These are phyloP conservation scores for Aythya baeri DNA, from an alignment of 2,113 vertebrate species.

Conservation along the genomic window DNA sequence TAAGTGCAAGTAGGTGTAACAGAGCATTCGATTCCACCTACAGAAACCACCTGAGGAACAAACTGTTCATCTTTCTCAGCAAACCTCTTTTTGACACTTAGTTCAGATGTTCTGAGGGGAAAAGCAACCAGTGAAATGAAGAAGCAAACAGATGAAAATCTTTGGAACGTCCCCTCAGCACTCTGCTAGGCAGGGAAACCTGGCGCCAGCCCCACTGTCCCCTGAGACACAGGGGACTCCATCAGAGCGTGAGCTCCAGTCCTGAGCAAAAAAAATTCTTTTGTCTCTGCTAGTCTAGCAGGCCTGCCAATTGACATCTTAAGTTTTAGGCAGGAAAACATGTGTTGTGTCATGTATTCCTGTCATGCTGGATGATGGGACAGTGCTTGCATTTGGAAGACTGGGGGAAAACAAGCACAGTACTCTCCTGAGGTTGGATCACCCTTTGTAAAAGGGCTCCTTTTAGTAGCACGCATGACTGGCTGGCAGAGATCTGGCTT, in stretches of 20 bases:
- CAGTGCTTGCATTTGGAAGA: neutral
- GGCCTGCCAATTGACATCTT: neutral
- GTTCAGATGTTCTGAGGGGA: neutral
- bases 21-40: neutral
- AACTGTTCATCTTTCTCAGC: neutral
- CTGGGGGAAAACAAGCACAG: neutral
- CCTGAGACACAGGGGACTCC: fast-evolving
- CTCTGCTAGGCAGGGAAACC: neutral
- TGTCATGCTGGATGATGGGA: neutral
- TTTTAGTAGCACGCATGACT: neutral
- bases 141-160: neutral
- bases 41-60: neutral
- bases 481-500: neutral
- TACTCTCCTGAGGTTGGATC: neutral
- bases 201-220: fast-evolving
- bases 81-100: neutral
- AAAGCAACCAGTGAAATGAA: neutral
- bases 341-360: fast-evolving
- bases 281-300: neutral
- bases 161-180: neutral
- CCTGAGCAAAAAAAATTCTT: neutral
- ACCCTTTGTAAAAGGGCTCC: neutral
- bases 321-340: neutral
- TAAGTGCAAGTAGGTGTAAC: neutral
- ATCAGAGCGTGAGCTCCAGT: neutral